phyloP scores from a whole-genome alignment of 30 jellyfish, hydroid and myxozoan species.

The Morbakka virulenta region DNA sequence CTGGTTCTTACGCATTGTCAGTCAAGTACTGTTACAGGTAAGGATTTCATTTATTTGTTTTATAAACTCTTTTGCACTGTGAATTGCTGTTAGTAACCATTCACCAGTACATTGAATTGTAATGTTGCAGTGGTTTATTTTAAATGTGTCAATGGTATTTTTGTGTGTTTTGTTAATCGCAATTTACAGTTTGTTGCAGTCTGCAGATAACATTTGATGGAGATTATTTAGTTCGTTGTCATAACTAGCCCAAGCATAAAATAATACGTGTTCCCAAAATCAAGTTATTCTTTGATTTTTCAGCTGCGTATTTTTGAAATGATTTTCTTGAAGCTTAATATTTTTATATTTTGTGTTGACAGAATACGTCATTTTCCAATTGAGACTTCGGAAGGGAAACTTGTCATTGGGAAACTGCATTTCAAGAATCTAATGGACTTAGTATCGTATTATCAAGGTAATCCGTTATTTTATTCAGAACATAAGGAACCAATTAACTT shows the following conservation, averaged over 20 bases:
- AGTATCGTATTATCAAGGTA: slow-evolving; percentile 74
- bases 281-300: no score
- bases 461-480: slow-evolving; percentile 91
- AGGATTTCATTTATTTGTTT: no score
- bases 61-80: no score
- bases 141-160: no score
- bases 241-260: no score
- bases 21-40: slow-evolving; percentile 93
- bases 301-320: no score
- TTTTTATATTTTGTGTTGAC: slow-evolving; percentile 1
- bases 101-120: no score
- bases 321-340: no score
- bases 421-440: slow-evolving; percentile 84
- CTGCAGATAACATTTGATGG: not conserved
- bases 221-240: not conserved
- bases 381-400: slow-evolving; percentile 59
- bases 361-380: slow-evolving; percentile 97
- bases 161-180: not conserved
- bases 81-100: no score
- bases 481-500: slow-evolving; percentile 95
- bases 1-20: slow-evolving; percentile 84
- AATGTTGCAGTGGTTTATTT: no score
- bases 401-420: slow-evolving; percentile 71
- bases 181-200: not conserved
- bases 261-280: no score